Evolutionary conservation across 2,797 vertebrate genomes (phyloP), one percentile per base, ranked within the genome.

Genomic region (Cheirogaleus major): DNA sequence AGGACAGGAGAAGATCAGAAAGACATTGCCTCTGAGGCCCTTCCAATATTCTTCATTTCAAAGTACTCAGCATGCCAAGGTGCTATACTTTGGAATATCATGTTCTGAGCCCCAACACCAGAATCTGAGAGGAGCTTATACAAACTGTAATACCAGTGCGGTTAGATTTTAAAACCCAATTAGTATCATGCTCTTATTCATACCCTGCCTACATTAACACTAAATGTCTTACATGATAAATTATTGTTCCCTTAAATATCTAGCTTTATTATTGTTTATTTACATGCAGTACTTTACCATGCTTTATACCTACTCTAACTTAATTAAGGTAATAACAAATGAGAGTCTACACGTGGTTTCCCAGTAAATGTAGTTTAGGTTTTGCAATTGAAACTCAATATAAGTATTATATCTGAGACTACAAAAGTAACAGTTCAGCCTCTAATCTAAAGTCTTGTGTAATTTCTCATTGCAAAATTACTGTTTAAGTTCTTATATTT

Each of bases 401-500:
- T 72, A 93, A 97, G 91, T 38, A 18, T 79, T 83, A 92, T 57
- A 96, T 95, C 82, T 90, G 52, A 2, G 4, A 43, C 17, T 93
- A 59, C 4, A 89, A 38, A 25, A 95, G 18, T 92, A 25, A 90
- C 32, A 89, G 25, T 78, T 85, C 65, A 1, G 69, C 97, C 97
- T 97, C 72, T 69, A 80, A 93, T 67, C 73, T 97, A 95, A 72
- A 67, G 32, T 25, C 92, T 48, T 92, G 2, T 18, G 87, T 97
- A 97, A 97, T 96, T 98, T 98, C 38, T 92, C 55, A 52, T 97
- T 97, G 87, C 50, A 93, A 84, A 94, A 85, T 89, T 80, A 85
- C 12, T 93, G n/a, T 95, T 95, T 96, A 96, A 98, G 89, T 95
- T 97, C 61, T 90, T 95, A 13, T 59, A 52, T 95, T 94, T 97